Conservation (phyloP, 2,888 invertebrate species). For the Lasioglossum villosulum region DNA sequence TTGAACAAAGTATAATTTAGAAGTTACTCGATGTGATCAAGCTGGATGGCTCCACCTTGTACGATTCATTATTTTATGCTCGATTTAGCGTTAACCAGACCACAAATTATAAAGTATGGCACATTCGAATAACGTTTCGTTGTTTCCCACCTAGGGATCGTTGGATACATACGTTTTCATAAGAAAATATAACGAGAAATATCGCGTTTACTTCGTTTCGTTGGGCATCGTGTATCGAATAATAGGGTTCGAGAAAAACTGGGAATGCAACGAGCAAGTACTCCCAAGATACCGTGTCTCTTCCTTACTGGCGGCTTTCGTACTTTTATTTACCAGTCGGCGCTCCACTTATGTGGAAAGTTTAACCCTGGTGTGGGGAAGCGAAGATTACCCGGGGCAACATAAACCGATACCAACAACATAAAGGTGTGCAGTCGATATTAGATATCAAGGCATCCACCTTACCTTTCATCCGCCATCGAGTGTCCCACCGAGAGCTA, state of each 20-base stretch:
- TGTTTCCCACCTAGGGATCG: neutral
- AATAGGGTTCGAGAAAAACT: constrained; percentile 26
- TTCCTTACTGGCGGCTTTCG: constrained; percentile 32
- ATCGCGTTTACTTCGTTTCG: neutral
- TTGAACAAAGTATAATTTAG: too few species aligned
- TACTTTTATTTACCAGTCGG: constrained; percentile 73
- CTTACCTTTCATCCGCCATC: constrained; percentile 64
- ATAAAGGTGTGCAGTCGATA: constrained; percentile 72
- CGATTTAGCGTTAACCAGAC: too few species aligned
- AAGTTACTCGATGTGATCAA: too few species aligned
- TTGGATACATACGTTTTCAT: neutral
- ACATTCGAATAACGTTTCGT: neutral
- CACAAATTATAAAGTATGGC: too few species aligned
- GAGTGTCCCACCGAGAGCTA: constrained; percentile 79
- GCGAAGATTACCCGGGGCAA: constrained; percentile 69
- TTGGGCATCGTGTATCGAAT: constrained; percentile 19
- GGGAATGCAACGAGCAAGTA: constrained; percentile 53
- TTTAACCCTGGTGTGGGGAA: constrained; percentile 67
- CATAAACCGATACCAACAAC: constrained; percentile 71
- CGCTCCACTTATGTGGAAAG: constrained; percentile 74
- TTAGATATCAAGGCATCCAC: constrained; percentile 76
- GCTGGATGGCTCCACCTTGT: too few species aligned
- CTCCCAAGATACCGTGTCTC: constrained; percentile 63
- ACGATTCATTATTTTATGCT: too few species aligned
- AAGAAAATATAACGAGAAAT: neutral